These are phyloP conservation scores for Bambusicola thoracicus DNA, from an alignment of 2,113 vertebrate species.

Conservation along the genomic window DNA sequence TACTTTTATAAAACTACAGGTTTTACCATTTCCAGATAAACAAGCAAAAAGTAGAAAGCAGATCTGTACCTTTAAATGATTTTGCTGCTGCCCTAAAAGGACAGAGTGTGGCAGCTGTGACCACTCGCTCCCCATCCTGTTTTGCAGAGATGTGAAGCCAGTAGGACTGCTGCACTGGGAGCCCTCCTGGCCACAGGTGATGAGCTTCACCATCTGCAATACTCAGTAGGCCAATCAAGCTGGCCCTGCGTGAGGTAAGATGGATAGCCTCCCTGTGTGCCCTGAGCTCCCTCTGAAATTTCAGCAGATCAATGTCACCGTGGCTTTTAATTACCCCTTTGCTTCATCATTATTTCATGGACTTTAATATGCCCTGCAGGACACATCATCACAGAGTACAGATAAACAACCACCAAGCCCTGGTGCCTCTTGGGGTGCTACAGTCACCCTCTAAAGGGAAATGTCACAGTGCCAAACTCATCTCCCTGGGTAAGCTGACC, in stretches of 20 bases:
- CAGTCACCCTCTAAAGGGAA: constrained; percentile 46
- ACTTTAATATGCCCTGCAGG: constrained; percentile 87
- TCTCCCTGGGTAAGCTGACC: constrained; percentile 64
- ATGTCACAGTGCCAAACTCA: not conserved
- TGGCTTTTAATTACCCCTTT: constrained; percentile 92
- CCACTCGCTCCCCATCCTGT: constrained; percentile 43
- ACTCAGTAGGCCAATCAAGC: constrained; percentile 95
- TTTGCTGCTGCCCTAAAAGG: constrained; percentile 10
- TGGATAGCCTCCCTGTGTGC: constrained; percentile 78
- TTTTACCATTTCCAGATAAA: not conserved
- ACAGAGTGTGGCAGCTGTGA: constrained; percentile 64
- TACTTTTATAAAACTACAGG: not conserved
- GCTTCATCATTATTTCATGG: constrained; percentile 96
- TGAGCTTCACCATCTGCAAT: constrained; percentile 80
- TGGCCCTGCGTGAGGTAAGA: constrained; percentile 83
- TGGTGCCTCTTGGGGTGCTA: constrained; percentile 11
- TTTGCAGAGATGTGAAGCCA: constrained; percentile 78
- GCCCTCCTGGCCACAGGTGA: constrained; percentile 90
- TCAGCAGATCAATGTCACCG: constrained; percentile 88
- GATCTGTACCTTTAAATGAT: constrained; percentile 52
- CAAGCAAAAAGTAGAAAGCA: not conserved
- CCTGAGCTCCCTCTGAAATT: constrained; percentile 88
- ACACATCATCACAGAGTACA: constrained; percentile 64
- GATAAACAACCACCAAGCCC: constrained; percentile 75
- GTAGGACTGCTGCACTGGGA: constrained; percentile 86